These are phyloP conservation scores for Triplophysa rosa DNA, from an alignment of 2,113 vertebrate genomes.

Conservation along the genomic window DNA sequence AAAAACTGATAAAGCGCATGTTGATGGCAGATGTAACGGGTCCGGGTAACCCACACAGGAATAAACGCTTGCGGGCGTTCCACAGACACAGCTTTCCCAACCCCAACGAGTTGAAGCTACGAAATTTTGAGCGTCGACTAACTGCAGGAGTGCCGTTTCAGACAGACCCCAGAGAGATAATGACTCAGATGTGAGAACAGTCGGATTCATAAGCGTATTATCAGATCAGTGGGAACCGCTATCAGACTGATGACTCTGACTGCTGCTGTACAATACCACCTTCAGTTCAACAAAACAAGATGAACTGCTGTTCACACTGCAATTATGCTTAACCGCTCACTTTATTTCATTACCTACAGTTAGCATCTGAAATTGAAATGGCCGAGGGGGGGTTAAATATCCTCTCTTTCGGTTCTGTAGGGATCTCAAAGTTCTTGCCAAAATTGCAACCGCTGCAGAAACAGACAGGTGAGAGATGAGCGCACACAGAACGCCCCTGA, in stretches of 20 bases:
- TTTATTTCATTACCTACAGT: conserved; percentile 33
- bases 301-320: conserved; percentile 1
- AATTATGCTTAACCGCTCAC: conserved; percentile 31
- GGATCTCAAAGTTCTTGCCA: background rate
- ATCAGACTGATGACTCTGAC: conserved; percentile 30
- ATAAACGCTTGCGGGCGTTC: too few species aligned
- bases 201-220: conserved; percentile 42
- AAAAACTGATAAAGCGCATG: too few species aligned
- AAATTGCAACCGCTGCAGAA: background rate
- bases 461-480: background rate
- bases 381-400: conserved; percentile 2
- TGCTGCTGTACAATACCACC: conserved; percentile 17
- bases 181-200: conserved; percentile 47
- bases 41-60: too few species aligned
- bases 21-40: too few species aligned
- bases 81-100: conserved; percentile 22
- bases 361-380: background rate
- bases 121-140: conserved; percentile 10
- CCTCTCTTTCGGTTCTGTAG: background rate
- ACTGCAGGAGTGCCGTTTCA: conserved; percentile 31
- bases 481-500: background rate
- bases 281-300: conserved; percentile 29
- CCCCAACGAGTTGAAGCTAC: background rate
- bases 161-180: conserved; percentile 38
- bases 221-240: conserved; percentile 33